Evolutionary conservation across 2,797 vertebrate genomes (phyloP).

Genomic region (Halcyon smyrnensis): DNA sequence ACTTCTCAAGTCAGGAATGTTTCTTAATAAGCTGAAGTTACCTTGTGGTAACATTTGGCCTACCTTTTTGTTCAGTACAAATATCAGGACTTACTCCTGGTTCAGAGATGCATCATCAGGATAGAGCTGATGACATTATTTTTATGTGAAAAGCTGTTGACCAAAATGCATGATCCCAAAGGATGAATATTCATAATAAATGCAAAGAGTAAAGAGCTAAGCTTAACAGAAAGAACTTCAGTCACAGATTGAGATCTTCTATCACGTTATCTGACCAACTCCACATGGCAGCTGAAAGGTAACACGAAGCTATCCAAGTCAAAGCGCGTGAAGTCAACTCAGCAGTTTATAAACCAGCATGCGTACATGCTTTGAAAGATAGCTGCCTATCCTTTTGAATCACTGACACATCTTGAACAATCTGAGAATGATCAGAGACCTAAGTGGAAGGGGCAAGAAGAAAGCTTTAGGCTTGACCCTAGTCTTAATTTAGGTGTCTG

Average conservation of each 20-base stretch:
- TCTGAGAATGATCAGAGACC: background rate
- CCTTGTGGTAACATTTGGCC: background rate
- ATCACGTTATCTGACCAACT: background rate
- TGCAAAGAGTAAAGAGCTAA: background rate
- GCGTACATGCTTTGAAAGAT: background rate
- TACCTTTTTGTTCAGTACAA: background rate
- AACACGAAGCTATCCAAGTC: background rate
- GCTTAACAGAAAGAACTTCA: background rate
- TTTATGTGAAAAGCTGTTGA: background rate
- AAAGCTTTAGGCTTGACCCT: background rate
- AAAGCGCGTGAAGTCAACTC: background rate
- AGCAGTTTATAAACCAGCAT: background rate
- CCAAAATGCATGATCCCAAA: background rate
- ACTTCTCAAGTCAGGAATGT: background rate
- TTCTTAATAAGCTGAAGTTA: background rate
- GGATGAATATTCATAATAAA: background rate
- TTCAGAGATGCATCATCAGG: background rate
- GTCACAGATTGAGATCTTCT: background rate
- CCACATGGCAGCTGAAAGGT: background rate
- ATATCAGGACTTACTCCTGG: background rate
- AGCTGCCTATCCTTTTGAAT: background rate
- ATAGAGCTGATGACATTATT: background rate
- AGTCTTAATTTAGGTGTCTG: background rate
- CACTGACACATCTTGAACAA: background rate
- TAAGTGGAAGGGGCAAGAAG: background rate